A percentile compares a stretch with the other conserved stretches of the same genome.
These are phyloP conservation scores for Scomber japonicus DNA, from an alignment of 2,113 vertebrate species.

Conservation along the genomic window DNA sequence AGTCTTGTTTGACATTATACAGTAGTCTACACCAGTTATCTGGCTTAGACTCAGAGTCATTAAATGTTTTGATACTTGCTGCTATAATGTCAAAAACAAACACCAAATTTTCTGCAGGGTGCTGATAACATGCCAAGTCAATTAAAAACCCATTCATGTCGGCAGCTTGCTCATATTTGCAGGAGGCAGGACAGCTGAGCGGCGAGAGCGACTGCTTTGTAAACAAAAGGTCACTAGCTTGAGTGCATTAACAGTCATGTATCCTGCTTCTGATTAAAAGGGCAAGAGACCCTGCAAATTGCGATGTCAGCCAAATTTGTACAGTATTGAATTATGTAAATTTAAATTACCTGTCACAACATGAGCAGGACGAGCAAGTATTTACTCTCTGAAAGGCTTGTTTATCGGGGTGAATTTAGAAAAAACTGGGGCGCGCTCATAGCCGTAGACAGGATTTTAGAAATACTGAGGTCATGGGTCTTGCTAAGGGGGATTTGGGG, in stretches of 20 bases:
- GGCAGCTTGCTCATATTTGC: constrained; percentile 45
- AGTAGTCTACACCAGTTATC: neutral
- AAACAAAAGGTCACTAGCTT: constrained; percentile 70
- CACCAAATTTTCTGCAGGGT: constrained; percentile 46
- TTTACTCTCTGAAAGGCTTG: constrained; percentile 25
- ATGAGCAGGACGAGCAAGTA: constrained; percentile 18
- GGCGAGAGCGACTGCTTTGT: constrained; percentile 31
- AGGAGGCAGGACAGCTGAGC: constrained; percentile 41
- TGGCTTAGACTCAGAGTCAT: constrained; percentile 25
- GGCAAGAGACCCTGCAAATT: constrained; percentile 37
- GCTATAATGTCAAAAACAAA: constrained; percentile 51
- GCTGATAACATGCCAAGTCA: constrained; percentile 58
- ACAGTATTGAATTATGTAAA: constrained; percentile 55
- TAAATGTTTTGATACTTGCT: constrained; percentile 16
- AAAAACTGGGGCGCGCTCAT: neutral
- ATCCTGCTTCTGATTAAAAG: constrained; percentile 67
- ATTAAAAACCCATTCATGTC: constrained; percentile 63
- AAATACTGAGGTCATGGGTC: no score
- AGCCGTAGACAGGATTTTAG: no score
- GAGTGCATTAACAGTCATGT: constrained; percentile 51
- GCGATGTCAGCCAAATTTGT: constrained; percentile 60
- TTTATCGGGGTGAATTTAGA: constrained; percentile 9
- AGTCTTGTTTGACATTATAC: constrained; percentile 21
- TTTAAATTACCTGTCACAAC: constrained; percentile 58
- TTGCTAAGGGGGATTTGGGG: no score